Conservation (phyloP, 2,797 vertebrate species). For the Sebastes iracundus region DNA sequence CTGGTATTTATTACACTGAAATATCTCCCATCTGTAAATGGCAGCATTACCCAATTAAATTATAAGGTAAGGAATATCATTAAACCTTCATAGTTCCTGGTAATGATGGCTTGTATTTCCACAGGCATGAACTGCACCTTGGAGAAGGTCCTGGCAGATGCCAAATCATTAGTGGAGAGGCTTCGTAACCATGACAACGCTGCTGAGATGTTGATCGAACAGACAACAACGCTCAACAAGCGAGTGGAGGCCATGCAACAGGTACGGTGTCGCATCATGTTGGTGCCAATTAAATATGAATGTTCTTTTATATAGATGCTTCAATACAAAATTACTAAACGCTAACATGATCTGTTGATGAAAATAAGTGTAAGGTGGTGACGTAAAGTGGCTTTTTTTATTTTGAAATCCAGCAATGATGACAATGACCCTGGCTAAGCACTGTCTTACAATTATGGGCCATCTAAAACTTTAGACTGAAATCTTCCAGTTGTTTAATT, state of each 20-base stretch:
- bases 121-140: slow-evolving; percentile 94
- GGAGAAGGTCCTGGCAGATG: slow-evolving; percentile 95
- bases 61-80: background rate
- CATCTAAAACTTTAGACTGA: background rate
- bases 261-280: slow-evolving; percentile 66
- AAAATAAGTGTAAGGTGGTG: background rate
- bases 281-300: background rate
- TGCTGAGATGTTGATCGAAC: slow-evolving; percentile 95
- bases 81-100: background rate
- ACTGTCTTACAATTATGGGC: background rate
- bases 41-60: background rate
- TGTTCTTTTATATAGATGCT: background rate
- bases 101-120: slow-evolving; percentile 8
- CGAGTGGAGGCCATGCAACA: slow-evolving; percentile 98
- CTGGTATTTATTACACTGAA: background rate
- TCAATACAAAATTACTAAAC: background rate
- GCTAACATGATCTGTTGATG: background rate
- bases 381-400: background rate
- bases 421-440: background rate
- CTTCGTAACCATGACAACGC: slow-evolving; percentile 95
- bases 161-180: slow-evolving; percentile 93
- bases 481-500: background rate
- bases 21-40: background rate
- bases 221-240: slow-evolving; percentile 95
- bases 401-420: background rate